Conservation (phyloP, 1,140 invertebrate species). For the Calosoma granatense region DNA sequence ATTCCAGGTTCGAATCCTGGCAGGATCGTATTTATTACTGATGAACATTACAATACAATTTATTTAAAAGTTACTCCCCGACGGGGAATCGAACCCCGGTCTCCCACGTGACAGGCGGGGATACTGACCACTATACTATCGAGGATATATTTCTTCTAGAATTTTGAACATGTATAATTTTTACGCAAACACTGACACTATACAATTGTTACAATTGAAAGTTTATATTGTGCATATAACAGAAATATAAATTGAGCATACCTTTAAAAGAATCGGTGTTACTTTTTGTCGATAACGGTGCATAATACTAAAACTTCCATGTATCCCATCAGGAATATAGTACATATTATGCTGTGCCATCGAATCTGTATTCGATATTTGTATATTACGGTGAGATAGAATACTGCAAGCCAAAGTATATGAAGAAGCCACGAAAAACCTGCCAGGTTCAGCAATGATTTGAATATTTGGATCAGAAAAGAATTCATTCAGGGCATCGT, state of each 20-base stretch:
- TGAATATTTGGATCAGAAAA: constrained; percentile 67
- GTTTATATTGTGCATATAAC: not conserved
- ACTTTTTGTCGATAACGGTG: constrained; percentile 88
- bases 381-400: constrained; percentile 66
- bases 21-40: too few relatives aligned
- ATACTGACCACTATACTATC: too few relatives aligned
- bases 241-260: constrained; percentile 25
- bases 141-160: too few relatives aligned
- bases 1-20: too few relatives aligned
- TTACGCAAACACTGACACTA: too few relatives aligned
- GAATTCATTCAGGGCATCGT: constrained; percentile 65
- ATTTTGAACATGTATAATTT: too few relatives aligned
- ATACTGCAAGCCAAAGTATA: constrained; percentile 84
- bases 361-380: constrained; percentile 35
- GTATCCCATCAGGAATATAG: constrained; percentile 98
- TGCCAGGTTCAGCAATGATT: constrained; percentile 93
- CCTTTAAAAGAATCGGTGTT: constrained; percentile 53
- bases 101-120: too few relatives aligned
- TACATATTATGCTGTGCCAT: constrained; percentile 68
- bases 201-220: too few relatives aligned
- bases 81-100: too few relatives aligned
- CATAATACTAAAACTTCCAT: constrained; percentile 96
- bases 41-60: too few relatives aligned
- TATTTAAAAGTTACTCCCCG: too few relatives aligned
- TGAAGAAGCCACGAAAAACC: constrained; percentile 88